Percentiles rank a stretch among this genome's conserved stretches.
Conservation (phyloP, 2,888 invertebrate species). For the Tholera decimalis region DNA sequence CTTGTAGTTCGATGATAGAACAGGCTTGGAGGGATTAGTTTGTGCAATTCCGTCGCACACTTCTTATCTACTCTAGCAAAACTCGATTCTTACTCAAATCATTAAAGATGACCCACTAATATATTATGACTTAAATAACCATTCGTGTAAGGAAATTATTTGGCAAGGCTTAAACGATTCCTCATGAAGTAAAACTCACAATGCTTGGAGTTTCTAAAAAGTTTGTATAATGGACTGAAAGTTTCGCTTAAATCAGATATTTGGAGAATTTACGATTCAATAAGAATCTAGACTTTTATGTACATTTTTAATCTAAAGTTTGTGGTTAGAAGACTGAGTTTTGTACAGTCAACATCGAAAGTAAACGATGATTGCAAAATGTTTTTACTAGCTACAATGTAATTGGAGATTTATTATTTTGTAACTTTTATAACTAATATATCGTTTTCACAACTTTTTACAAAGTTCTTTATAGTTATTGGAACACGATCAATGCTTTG, state of each 20-base stretch:
- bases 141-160: neutral
- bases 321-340: conserved; percentile 23
- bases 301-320: conserved; percentile 43
- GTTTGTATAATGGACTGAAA: conserved; percentile 28
- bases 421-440: neutral
- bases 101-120: too few relatives aligned
- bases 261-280: conserved; percentile 44
- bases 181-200: conserved; percentile 18
- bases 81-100: too few relatives aligned
- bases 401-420: neutral
- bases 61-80: too few relatives aligned
- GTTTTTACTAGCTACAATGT: neutral
- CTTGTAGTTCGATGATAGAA: too few relatives aligned
- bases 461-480: neutral
- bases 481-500: too few relatives aligned
- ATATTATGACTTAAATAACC: neutral
- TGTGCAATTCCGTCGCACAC: too few relatives aligned
- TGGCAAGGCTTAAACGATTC: conserved; percentile 6
- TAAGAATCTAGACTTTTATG: conserved; percentile 36
- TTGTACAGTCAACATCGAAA: conserved; percentile 23
- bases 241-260: conserved; percentile 38
- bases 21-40: too few relatives aligned
- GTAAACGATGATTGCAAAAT: conserved; percentile 19
- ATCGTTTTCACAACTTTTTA: neutral
- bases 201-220: conserved; percentile 12